Base-by-base conservation (phyloP, 2,113 vertebrate genomes). In the Anas platyrhynchos region DNA sequence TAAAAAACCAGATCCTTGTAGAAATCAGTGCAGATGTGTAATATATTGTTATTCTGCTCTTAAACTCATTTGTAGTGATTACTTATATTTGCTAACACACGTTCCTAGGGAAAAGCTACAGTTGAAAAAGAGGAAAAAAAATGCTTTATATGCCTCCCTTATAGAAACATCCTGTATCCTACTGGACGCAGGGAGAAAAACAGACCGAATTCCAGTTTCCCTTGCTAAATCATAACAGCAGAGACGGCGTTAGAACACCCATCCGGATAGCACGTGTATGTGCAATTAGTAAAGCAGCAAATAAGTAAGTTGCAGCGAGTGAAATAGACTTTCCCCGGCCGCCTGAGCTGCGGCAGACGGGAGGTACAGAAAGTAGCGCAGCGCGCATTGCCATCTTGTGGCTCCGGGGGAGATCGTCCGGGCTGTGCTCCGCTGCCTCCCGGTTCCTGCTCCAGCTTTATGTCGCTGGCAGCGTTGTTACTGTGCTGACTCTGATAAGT, bases 351-450 rank as follows among this genome's bases (percentile, higher is more conserved):
- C 15, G 2, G 62, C 38, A 23, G 62, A 9, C 0, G 2, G 9
- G 11, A 41, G 26, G 16, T 14, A 15, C 13, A 11, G 38, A 17
- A 10, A 7, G 84, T 44, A 52, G 32, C 13, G 48, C 14, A 89
- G 96, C 8, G 74, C 6, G 44, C 86, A 85, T 54, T 68, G 94
- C 92, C 97, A 97, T 84, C 97, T 91, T 32, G 95, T 77, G 97
- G 95, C 65, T 54, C 8, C 8, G 5, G n/a, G 16, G 25, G 8
- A 73, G 79, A 93, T 79, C 26, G 38, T 56, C 38, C 7, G 23
- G 16, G 6, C 17, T 10, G 11, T 50, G 48, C 48, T 22, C 36
- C 3, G 43, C 13, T 9, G 4, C 21, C 3, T 22, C 12, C 8
- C 3, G 7, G 14, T 31, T 34, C 20, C 41, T 16, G 18, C 72